phyloP scores from a whole-genome alignment of 2,888 invertebrate genomes.

The Tetragonula carbonaria region DNA sequence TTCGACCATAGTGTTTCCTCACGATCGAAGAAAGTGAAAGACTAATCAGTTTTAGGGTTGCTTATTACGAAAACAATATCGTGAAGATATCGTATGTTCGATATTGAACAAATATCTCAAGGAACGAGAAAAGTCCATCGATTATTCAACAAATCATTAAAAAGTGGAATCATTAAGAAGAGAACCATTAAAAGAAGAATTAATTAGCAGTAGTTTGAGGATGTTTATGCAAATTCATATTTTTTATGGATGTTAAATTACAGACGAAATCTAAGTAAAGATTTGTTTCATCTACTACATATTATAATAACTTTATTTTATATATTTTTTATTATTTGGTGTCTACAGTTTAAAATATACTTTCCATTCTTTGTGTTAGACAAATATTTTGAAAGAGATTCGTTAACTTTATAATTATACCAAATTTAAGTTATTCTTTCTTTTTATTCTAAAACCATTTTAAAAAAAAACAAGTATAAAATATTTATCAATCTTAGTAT shows the following conservation, averaged over 20 bases:
- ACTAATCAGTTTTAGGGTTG: constrained; percentile 1
- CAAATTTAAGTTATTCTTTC: not conserved
- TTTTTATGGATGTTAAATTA: not conserved
- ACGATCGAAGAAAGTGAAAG: constrained; percentile 17
- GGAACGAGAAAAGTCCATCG: not conserved
- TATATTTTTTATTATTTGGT: not conserved
- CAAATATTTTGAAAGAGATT: no score
- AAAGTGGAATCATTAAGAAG: not conserved
- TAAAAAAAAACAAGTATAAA: not conserved
- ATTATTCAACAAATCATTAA: not conserved
- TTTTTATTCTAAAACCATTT: not conserved
- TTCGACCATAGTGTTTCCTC: constrained; percentile 23
- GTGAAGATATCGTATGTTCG: not conserved
- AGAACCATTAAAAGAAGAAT: not conserved
- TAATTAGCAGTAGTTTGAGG: not conserved
- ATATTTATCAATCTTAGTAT: not conserved
- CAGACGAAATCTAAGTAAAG: not conserved
- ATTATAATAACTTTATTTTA: not conserved
- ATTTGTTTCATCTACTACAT: not conserved
- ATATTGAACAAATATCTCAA: not conserved
- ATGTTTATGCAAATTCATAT: not conserved
- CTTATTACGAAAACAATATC: not conserved
- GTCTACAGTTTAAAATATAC: no score
- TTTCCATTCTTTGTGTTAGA: no score
- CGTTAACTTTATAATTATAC: no score